Evolutionary conservation across 53 echinoderm and acorn worm species (phyloP).

Genomic region (Holothuria leucospilota): DNA sequence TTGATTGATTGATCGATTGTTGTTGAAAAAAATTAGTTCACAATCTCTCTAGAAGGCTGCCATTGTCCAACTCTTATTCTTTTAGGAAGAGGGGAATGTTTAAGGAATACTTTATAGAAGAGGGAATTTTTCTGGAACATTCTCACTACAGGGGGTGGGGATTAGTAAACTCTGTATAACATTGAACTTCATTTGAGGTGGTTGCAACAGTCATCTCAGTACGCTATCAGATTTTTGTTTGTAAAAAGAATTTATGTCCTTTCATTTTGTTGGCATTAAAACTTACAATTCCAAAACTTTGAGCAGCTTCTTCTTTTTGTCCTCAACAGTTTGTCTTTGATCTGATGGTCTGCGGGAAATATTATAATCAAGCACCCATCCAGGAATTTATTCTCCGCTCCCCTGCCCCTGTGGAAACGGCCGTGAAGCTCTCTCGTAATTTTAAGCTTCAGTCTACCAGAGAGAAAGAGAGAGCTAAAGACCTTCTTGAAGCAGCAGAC

Average conservation of each 20-base stretch:
- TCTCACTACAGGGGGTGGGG: no score
- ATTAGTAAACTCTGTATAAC: no score
- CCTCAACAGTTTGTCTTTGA: slow-evolving; percentile 93
- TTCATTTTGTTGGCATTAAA: neutral
- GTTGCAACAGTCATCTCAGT: no score
- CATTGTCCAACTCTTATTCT: no score
- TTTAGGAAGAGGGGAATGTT: no score
- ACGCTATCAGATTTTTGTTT: neutral
- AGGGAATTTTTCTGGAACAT: no score
- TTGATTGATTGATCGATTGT: no score
- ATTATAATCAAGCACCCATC: slow-evolving; percentile 81
- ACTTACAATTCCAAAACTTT: neutral
- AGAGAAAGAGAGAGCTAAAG: slow-evolving; percentile 92
- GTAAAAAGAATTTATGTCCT: neutral
- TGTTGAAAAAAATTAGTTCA: no score
- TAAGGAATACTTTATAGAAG: no score
- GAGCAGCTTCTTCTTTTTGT: neutral
- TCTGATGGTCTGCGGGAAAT: slow-evolving; percentile 92
- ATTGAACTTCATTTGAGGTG: no score
- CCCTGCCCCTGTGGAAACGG: slow-evolving; percentile 92
- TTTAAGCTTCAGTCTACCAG: slow-evolving; percentile 79
- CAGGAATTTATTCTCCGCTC: slow-evolving; percentile 92
- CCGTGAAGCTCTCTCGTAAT: slow-evolving; percentile 85
- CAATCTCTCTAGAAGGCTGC: no score
- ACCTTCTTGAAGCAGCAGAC: slow-evolving; percentile 76